Percentiles rank a stretch among this genome's conserved stretches.
Evolutionary conservation across 2,888 invertebrate genomes (phyloP).

Genomic region (Eurois occulta): DNA sequence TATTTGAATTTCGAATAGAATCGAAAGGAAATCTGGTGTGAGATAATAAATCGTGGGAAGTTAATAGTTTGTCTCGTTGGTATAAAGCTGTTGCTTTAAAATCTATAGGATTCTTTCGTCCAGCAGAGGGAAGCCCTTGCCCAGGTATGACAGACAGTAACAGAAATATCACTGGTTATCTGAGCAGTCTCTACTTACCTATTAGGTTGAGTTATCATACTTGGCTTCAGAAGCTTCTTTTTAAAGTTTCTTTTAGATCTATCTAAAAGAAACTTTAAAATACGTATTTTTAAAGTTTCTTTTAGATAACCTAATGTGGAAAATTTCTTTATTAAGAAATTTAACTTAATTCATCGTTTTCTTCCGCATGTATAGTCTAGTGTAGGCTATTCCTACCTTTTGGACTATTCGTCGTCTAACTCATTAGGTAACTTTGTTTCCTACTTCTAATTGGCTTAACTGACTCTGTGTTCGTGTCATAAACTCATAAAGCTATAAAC

Average conservation of each 20-base stretch:
- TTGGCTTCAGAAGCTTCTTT: neutral
- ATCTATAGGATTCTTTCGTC: neutral
- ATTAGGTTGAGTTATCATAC: neutral
- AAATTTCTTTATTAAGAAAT: neutral
- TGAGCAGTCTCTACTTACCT: neutral
- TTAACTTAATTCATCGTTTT: neutral
- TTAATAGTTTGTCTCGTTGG: neutral
- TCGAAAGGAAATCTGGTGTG: constrained; percentile 7
- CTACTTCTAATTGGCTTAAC: constrained; percentile 30
- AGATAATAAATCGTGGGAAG: neutral
- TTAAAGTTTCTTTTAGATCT: too few species aligned
- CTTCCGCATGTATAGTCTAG: neutral
- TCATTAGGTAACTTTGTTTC: constrained; percentile 40
- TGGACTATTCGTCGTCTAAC: neutral
- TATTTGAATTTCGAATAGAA: constrained; percentile 13
- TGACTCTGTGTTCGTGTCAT: constrained; percentile 42
- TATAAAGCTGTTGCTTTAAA: neutral
- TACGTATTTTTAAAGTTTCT: too few species aligned
- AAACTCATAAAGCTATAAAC: constrained; percentile 30
- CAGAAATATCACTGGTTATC: neutral
- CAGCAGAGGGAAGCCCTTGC: neutral
- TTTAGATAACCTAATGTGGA: too few species aligned
- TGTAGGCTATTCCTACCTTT: neutral
- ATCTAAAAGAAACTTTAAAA: neutral
- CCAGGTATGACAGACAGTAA: neutral